Evolutionary conservation across 1,140 invertebrate genomes (phyloP).

Genomic region (Drosophila jambulina): DNA sequence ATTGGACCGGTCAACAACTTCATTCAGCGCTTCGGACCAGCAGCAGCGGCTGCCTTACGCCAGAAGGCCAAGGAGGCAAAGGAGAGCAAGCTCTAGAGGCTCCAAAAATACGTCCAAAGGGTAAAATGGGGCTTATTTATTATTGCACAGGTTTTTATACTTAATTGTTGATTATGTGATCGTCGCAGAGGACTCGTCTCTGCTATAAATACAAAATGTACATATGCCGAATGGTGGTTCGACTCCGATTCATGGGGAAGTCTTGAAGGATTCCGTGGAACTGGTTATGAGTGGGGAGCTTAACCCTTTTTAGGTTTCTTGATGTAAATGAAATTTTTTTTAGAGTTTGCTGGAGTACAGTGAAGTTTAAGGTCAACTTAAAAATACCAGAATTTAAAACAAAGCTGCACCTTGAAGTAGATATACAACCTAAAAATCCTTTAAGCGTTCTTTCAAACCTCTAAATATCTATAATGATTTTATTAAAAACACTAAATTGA

Average conservation of each 20-base stretch:
- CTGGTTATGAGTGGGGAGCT: conserved; percentile 54
- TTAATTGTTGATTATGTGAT: conserved; percentile 69
- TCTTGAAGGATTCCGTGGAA: conserved; percentile 67
- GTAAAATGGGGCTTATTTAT: conserved; percentile 61
- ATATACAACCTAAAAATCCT: too few species aligned
- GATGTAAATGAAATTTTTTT: not conserved
- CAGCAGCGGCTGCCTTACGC: conserved; percentile 56
- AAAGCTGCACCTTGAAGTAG: too few species aligned
- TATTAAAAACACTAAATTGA: too few species aligned
- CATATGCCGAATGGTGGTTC: conserved; percentile 43
- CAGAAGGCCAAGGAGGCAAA: conserved; percentile 67
- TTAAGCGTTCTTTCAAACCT: not conserved
- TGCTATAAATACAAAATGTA: conserved; percentile 56
- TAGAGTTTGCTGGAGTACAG: not conserved
- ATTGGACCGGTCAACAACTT: conserved; percentile 87
- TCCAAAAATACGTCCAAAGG: conserved; percentile 5
- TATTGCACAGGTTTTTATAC: conserved; percentile 57
- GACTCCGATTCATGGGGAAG: conserved; percentile 36
- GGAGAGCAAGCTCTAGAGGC: conserved; percentile 66
- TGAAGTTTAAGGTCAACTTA: not conserved
- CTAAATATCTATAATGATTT: not conserved
- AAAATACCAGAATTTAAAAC: not conserved
- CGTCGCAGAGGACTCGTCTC: conserved; percentile 33
- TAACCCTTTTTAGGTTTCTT: conserved; percentile 6
- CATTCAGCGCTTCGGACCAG: conserved; percentile 85